These are phyloP conservation scores for Macaria notata DNA, from an alignment of 2,888 invertebrate species.

Conservation along the genomic window DNA sequence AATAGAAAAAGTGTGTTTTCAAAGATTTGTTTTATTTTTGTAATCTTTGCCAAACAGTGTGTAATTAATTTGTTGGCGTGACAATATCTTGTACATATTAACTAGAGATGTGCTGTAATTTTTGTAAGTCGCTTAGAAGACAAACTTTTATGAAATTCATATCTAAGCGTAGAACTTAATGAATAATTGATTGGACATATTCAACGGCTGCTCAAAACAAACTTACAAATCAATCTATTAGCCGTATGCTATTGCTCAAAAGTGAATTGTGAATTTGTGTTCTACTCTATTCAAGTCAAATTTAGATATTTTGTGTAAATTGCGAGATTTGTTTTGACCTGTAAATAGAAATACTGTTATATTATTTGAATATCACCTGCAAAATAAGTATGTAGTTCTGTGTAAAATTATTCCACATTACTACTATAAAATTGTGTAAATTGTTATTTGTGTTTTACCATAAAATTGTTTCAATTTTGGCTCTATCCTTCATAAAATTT, in stretches of 20 bases:
- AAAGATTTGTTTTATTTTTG: slow-evolving; percentile 13
- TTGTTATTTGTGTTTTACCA: no score
- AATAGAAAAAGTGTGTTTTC: no score
- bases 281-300: no score
- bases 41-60: slow-evolving; percentile 29
- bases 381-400: no score
- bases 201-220: slow-evolving; percentile 7
- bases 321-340: no score
- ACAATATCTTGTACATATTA: slow-evolving; percentile 41
- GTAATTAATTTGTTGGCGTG: slow-evolving; percentile 30
- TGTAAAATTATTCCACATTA: no score
- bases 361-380: no score
- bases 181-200: background rate
- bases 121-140: slow-evolving; percentile 2
- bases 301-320: no score
- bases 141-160: background rate
- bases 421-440: no score
- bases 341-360: no score
- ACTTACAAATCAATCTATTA: background rate
- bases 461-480: no score
- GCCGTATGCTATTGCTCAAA: slow-evolving; percentile 31
- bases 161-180: background rate
- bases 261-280: background rate
- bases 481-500: no score
- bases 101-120: slow-evolving; percentile 4